These are phyloP conservation scores for Drosophila paranaensis DNA, from an alignment of 2,888 invertebrate genomes.

Conservation along the genomic window DNA sequence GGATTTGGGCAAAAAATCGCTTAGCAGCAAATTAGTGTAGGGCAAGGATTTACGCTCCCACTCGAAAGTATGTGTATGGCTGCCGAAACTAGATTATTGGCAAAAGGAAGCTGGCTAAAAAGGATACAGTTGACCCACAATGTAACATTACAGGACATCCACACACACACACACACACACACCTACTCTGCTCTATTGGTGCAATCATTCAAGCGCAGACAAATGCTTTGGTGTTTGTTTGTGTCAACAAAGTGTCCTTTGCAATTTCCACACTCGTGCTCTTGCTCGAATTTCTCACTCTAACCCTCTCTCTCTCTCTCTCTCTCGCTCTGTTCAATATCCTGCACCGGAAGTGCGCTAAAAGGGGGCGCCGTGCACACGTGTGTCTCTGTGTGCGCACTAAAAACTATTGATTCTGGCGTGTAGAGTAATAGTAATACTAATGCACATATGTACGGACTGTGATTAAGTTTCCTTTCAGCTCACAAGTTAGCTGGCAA, in stretches of 20 bases:
- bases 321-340: slow-evolving; percentile 22
- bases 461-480: slow-evolving; percentile 10
- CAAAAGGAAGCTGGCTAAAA: slow-evolving; percentile 31
- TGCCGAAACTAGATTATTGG: slow-evolving; percentile 64
- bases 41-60: neutral
- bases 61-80: slow-evolving; percentile 22
- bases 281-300: slow-evolving; percentile 36
- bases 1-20: slow-evolving; percentile 27
- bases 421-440: neutral
- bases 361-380: slow-evolving; percentile 9
- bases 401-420: slow-evolving; percentile 10
- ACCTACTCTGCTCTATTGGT: slow-evolving; percentile 10
- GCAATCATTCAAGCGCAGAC: slow-evolving; percentile 72
- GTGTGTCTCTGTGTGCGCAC: neutral
- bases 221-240: slow-evolving; percentile 67
- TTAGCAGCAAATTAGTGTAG: slow-evolving; percentile 52
- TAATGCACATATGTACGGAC: slow-evolving; percentile 5
- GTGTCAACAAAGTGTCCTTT: slow-evolving; percentile 60
- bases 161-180: slow-evolving; percentile 9
- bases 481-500: neutral
- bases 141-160: slow-evolving; percentile 5
- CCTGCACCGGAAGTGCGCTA: slow-evolving; percentile 23
- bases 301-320: neutral
- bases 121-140: slow-evolving; percentile 42
- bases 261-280: slow-evolving; percentile 46